These are phyloP conservation scores for Atractosteus spatula DNA, from an alignment of 2,113 vertebrate genomes.

Conservation along the genomic window DNA sequence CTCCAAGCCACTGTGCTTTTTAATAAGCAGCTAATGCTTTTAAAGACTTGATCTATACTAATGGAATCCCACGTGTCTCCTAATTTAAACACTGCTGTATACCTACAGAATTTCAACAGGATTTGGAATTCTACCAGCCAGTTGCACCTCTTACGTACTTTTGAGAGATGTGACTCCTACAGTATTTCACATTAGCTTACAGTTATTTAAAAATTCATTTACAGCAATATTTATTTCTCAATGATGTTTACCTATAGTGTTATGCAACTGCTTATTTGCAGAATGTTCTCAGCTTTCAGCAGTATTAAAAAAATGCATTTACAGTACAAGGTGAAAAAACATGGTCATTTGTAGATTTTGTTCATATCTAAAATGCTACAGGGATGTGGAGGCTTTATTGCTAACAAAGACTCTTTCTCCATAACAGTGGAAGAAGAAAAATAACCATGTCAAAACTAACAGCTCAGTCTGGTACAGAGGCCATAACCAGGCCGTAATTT, in stretches of 20 bases:
- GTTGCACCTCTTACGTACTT: not conserved
- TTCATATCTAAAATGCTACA: not conserved
- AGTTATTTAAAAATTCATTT: no score
- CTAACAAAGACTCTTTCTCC: slow-evolving; percentile 14
- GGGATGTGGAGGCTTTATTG: slow-evolving; percentile 25
- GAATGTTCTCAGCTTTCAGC: no score
- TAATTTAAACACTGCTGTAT: slow-evolving; percentile 65
- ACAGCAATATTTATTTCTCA: no score
- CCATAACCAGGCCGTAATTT: slow-evolving; percentile 34
- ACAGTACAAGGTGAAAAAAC: no score
- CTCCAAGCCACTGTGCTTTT: slow-evolving; percentile 8
- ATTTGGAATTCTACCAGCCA: slow-evolving; percentile 24
- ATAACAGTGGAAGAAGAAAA: slow-evolving; percentile 31
- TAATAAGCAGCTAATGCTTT: slow-evolving; percentile 31
- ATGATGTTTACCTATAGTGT: no score
- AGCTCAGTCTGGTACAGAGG: slow-evolving; percentile 22
- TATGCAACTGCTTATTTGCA: no score
- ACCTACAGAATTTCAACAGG: slow-evolving; percentile 34
- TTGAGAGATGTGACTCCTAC: no score
- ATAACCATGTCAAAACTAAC: slow-evolving; percentile 35
- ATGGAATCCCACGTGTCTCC: slow-evolving; percentile 65
- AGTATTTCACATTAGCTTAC: no score
- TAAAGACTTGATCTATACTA: slow-evolving; percentile 53
- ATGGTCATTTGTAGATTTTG: no score
- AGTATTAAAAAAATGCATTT: no score